These are phyloP conservation scores for Bufotes viridis DNA, from an alignment of 2,797 vertebrate species.

Conservation along the genomic window DNA sequence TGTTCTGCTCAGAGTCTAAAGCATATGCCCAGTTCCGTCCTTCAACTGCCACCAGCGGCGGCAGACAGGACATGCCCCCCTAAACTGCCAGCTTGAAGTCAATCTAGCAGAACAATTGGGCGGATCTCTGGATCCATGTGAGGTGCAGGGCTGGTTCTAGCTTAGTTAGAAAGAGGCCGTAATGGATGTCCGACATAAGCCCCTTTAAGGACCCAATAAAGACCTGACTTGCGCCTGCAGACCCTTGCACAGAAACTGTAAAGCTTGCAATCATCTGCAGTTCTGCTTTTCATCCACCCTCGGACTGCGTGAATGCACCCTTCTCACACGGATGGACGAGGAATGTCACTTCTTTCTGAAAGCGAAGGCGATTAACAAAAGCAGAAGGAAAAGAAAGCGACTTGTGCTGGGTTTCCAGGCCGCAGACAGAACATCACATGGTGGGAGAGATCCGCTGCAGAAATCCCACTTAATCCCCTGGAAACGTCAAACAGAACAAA, in stretches of 20 bases:
- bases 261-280: not conserved
- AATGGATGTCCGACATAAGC: no score
- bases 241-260: not conserved
- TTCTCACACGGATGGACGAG: not conserved
- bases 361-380: constrained; percentile 16
- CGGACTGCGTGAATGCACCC: not conserved
- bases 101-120: no score
- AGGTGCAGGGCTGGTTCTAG: no score
- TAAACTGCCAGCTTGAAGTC: no score
- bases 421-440: constrained; percentile 5
- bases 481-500: not conserved
- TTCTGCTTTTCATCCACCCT: not conserved
- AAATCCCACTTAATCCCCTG: constrained; percentile 36
- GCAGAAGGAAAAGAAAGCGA: not conserved
- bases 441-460: not conserved
- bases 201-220: not conserved
- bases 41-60: no score
- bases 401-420: not conserved
- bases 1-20: no score
- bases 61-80: no score
- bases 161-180: no score
- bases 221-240: not conserved
- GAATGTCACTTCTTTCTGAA: not conserved
- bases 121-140: no score
- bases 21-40: no score